Evolutionary conservation across 1,140 invertebrate genomes (phyloP).

Genomic region (Brachionus koreanus): DNA sequence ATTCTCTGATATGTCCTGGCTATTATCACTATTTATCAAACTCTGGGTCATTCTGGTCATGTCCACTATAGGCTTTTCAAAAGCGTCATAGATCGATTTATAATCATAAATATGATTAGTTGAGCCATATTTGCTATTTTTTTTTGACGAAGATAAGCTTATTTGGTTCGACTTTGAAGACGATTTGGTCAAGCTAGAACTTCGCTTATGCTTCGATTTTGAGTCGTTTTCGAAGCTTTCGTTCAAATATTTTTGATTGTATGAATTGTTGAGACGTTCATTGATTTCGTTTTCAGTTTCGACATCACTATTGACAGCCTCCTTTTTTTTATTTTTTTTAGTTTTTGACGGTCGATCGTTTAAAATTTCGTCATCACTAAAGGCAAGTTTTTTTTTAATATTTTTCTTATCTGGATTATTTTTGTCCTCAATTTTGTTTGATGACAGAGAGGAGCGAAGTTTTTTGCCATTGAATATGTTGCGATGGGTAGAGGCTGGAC

Average conservation of each 20-base stretch:
- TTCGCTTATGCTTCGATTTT: conserved; percentile 34
- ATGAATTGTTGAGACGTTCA: conserved; percentile 22
- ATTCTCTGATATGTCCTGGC: not conserved
- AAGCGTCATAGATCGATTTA: conserved; percentile 41
- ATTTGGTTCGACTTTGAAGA: not conserved
- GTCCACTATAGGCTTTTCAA: conserved; percentile 37
- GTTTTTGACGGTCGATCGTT: conserved; percentile 28
- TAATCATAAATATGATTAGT: conserved; percentile 42
- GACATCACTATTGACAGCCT: not conserved
- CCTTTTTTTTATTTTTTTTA: conserved; percentile 12
- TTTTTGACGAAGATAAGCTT: not conserved
- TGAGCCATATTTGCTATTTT: not conserved
- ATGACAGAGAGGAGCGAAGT: conserved; percentile 24
- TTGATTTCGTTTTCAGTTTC: conserved; percentile 23
- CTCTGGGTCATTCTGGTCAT: conserved; percentile 23
- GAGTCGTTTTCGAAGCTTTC: conserved; percentile 15
- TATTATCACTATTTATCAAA: not conserved
- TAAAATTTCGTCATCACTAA: conserved; percentile 37
- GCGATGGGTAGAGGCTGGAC: not conserved
- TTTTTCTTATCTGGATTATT: conserved; percentile 26
- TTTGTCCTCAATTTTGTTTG: conserved; percentile 41
- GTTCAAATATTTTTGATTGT: conserved; percentile 33
- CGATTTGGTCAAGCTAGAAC: conserved; percentile 22
- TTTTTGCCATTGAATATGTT: conserved; percentile 5
- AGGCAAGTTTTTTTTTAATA: conserved; percentile 40